Conservation (phyloP, 2,797 vertebrate species). For the Coregonus sp. region DNA sequence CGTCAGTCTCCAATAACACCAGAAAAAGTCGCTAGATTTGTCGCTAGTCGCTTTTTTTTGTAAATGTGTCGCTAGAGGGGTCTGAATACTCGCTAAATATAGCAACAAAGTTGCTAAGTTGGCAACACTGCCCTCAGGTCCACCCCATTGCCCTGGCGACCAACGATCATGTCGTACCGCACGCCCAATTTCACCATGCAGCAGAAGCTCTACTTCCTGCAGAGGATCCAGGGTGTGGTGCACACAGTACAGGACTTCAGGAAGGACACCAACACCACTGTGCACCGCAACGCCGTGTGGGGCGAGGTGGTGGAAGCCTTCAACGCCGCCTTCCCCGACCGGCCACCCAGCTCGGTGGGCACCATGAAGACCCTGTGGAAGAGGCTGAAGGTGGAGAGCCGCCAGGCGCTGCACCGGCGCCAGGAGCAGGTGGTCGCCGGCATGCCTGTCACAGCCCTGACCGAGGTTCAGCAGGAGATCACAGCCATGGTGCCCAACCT, state of each 20-base stretch:
- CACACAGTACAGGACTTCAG: conserved; percentile 61
- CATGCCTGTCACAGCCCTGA: conserved; percentile 46
- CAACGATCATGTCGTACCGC: not conserved
- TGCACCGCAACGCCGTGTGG: conserved; percentile 59
- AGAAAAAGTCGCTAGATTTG: no score
- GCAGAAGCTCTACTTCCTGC: conserved; percentile 59
- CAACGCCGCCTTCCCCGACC: conserved; percentile 53
- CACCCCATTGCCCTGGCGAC: not conserved
- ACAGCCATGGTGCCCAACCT: conserved; percentile 55
- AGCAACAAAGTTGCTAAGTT: no score
- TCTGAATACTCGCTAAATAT: no score
- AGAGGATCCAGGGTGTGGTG: conserved; percentile 57
- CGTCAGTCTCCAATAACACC: no score
- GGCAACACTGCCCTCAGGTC: not conserved
- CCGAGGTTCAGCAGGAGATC: conserved; percentile 58
- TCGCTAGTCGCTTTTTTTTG: no score
- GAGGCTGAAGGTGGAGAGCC: conserved; percentile 58
- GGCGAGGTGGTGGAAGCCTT: conserved; percentile 53
- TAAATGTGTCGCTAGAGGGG: no score
- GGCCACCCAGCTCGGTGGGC: conserved; percentile 54
- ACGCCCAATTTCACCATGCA: conserved; percentile 59
- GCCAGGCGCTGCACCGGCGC: conserved; percentile 47
- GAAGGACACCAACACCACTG: conserved; percentile 61
- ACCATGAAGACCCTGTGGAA: conserved; percentile 61
- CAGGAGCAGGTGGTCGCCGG: conserved; percentile 57